These are phyloP conservation scores for Palaemon carinicauda DNA, from an alignment of 1,140 invertebrate genomes.

Conservation along the genomic window DNA sequence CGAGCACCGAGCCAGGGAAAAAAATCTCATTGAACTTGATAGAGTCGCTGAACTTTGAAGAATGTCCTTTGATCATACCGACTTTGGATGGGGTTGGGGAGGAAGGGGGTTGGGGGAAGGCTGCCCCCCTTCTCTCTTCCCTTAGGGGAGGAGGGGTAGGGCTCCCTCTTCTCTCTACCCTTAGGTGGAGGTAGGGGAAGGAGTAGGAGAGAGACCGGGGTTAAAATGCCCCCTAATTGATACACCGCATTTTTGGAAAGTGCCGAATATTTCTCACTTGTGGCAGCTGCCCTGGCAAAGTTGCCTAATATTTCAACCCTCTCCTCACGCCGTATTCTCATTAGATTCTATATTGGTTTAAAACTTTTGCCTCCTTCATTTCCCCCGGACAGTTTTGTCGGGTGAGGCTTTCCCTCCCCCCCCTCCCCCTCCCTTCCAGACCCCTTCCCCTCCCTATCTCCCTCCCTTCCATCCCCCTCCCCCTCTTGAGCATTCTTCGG, in stretches of 20 bases:
- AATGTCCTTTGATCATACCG: constrained; percentile 44
- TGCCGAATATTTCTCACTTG: constrained; percentile 6
- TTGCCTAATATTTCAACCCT: constrained; percentile 48
- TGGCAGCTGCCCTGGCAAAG: constrained; percentile 47
- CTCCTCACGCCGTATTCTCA: constrained; percentile 39
- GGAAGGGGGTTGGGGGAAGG: no score
- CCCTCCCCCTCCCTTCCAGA: no score
- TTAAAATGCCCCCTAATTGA: constrained; percentile 54
- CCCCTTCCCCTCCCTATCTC: neutral
- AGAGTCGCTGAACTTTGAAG: constrained; percentile 47
- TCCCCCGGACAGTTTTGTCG: neutral
- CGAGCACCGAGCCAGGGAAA: constrained; percentile 33
- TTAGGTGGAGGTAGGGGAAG: neutral
- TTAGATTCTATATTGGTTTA: constrained; percentile 50
- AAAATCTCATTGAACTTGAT: constrained; percentile 52
- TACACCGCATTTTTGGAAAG: constrained; percentile 44
- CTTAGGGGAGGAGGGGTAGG: no score
- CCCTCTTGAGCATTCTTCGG: neutral
- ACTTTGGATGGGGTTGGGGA: neutral
- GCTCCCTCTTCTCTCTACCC: no score
- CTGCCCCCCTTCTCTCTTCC: no score
- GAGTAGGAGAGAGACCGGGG: no score
- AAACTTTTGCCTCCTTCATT: neutral
- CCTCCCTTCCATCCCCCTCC: neutral
- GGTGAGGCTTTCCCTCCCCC: neutral